Conservation (phyloP, 2,113 vertebrate genomes). For the Psammodynastes pulverulentus region DNA sequence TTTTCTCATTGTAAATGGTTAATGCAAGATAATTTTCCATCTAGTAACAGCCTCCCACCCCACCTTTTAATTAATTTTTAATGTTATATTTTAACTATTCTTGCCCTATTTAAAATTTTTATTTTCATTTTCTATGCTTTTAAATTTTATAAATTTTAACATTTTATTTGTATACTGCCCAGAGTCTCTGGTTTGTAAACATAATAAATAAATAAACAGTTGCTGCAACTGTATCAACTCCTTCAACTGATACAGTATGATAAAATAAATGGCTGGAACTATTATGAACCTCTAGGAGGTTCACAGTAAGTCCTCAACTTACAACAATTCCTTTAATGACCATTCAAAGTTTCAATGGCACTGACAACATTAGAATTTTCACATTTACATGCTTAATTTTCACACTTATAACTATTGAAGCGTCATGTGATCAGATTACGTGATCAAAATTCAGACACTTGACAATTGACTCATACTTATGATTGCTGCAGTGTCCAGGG, state of each 20-base stretch:
- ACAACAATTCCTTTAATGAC: not conserved
- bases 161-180: not conserved
- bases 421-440: no score
- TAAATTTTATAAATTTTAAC: not conserved
- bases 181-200: not conserved
- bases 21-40: not conserved
- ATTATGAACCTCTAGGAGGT: not conserved
- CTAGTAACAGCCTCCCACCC: not conserved
- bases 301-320: not conserved
- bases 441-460: not conserved
- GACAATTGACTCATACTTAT: not conserved
- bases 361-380: no score
- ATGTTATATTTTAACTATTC: not conserved
- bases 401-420: no score
- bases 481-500: not conserved
- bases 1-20: not conserved
- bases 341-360: no score
- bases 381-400: no score
- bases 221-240: not conserved
- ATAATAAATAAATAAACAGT: not conserved
- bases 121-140: not conserved
- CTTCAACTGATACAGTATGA: not conserved
- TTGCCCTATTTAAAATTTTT: not conserved
- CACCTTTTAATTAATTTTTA: not conserved
- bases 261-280: not conserved